These are phyloP conservation scores for Cyclargus thomasi DNA, from an alignment of 1,140 invertebrate species.

Conservation along the genomic window DNA sequence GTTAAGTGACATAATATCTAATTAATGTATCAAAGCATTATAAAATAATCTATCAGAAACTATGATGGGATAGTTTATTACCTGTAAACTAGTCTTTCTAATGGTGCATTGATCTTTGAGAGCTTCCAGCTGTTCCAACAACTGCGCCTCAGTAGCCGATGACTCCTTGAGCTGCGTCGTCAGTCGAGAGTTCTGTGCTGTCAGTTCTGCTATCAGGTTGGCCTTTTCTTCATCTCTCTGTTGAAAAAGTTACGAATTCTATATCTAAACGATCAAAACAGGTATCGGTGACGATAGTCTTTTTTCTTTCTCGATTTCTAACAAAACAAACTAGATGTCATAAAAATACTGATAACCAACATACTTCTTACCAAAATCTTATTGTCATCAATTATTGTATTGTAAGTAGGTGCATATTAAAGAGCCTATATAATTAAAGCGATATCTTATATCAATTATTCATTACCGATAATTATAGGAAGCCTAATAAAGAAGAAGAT, in stretches of 20 bases:
- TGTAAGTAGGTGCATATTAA: neutral
- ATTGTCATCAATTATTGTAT: neutral
- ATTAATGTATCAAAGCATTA: neutral
- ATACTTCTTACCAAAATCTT: too few relatives aligned
- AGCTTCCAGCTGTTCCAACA: constrained; percentile 86
- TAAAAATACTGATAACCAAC: too few relatives aligned
- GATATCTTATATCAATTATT: too few relatives aligned
- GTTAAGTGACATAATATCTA: neutral
- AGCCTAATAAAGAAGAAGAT: neutral
- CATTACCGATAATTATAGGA: neutral
- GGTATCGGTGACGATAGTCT: too few relatives aligned
- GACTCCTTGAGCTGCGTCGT: constrained; percentile 91
- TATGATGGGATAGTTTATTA: constrained; percentile 37
- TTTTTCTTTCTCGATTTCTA: too few relatives aligned
- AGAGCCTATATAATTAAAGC: too few relatives aligned
- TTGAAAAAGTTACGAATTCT: constrained; percentile 24
- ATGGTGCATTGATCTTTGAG: constrained; percentile 89
- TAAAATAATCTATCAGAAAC: neutral
- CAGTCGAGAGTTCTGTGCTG: constrained; percentile 92
- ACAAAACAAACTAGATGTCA: too few relatives aligned
- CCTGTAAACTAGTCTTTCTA: constrained; percentile 84
- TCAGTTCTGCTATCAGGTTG: constrained; percentile 88
- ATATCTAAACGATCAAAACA: neutral
- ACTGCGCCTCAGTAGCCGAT: constrained; percentile 85
- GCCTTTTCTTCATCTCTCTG: constrained; percentile 88